Conservation (phyloP, 2,888 invertebrate genomes). For the Sepioteuthis lessoniana region DNA sequence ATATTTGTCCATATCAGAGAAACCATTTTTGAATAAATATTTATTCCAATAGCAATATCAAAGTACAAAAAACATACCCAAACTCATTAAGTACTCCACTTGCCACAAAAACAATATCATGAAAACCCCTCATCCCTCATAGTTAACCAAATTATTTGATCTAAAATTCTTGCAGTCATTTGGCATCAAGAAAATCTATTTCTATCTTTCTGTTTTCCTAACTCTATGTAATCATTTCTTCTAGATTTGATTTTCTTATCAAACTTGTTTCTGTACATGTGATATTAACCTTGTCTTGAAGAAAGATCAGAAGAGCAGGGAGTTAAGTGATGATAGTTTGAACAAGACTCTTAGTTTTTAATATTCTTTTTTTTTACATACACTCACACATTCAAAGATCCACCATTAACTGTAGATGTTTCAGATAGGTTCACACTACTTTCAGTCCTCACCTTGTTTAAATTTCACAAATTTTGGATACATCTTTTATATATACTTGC, state of each 20-base stretch:
- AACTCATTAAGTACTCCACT: background rate
- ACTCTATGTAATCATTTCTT: background rate
- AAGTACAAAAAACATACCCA: background rate
- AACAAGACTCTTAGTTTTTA: background rate
- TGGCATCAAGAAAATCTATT: background rate
- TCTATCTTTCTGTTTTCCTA: background rate
- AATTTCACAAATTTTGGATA: too few species aligned
- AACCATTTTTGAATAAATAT: background rate
- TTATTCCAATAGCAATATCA: background rate
- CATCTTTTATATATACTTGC: too few species aligned
- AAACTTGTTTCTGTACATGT: background rate
- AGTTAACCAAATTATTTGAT: background rate
- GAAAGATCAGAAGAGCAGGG: background rate
- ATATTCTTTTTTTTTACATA: background rate
- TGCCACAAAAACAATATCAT: background rate
- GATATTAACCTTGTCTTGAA: background rate
- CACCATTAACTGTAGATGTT: too few species aligned
- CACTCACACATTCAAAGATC: too few species aligned
- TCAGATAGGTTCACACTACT: too few species aligned
- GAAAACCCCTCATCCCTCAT: background rate
- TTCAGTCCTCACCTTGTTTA: too few species aligned
- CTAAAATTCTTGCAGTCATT: background rate
- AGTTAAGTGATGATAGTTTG: too few species aligned
- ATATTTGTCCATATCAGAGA: too few species aligned
- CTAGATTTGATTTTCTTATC: background rate